Conservation (phyloP, 2,888 invertebrate species). For the Amiota minor region DNA sequence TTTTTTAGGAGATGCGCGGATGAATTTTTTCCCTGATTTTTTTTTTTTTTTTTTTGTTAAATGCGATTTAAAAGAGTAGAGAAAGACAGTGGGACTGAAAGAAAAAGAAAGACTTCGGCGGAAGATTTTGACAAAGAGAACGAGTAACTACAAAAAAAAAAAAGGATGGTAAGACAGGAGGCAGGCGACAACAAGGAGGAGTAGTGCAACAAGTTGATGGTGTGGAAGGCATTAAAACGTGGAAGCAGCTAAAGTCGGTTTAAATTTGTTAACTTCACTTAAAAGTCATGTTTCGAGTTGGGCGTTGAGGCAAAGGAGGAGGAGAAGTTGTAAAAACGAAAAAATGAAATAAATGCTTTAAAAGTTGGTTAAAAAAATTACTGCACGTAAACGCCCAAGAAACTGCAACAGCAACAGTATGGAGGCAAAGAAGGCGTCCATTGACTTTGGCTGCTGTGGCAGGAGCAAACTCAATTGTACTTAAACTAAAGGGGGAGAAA, state of each 20-base stretch:
- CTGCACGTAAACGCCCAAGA: constrained; percentile 26
- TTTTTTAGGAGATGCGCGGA: constrained; percentile 15
- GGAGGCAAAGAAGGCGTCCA: neutral
- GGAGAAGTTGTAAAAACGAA: constrained; percentile 1
- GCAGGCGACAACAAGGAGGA: neutral
- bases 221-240: neutral
- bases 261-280: constrained; percentile 27
- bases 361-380: constrained; percentile 7
- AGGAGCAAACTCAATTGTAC: neutral
- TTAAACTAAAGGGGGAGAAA: neutral
- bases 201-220: neutral
- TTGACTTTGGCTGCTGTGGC: neutral
- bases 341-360: neutral
- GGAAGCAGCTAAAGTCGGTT: constrained; percentile 9
- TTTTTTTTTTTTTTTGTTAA: neutral
- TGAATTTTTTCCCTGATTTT: neutral
- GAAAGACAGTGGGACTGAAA: neutral
- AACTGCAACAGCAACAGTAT: neutral
- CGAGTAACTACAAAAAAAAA: neutral
- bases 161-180: neutral
- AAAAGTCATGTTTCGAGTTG: neutral
- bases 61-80: neutral
- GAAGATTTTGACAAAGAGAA: neutral
- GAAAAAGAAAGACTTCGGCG: neutral
- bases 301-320: neutral